phyloP scores from a whole-genome alignment of 92 coral and sea anemone genomes.

The Actinernus sp. region DNA sequence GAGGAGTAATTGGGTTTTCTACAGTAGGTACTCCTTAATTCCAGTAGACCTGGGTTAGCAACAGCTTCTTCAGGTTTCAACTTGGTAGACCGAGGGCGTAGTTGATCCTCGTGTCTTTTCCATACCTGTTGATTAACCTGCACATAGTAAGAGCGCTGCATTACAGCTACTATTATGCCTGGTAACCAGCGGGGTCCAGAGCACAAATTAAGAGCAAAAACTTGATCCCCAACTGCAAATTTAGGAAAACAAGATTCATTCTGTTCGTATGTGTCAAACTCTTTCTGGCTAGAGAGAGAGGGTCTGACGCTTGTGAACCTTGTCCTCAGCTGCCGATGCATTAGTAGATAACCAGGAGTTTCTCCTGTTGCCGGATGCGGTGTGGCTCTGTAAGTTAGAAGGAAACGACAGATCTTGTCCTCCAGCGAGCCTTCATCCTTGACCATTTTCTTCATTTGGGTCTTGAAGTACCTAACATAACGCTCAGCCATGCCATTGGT shows the following conservation, averaged over 20 bases:
- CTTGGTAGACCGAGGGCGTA: constrained; percentile 8
- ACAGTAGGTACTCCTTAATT: too few species aligned
- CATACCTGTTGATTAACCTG: constrained; percentile 11
- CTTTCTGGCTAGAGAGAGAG: constrained; percentile 6
- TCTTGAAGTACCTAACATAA: constrained; percentile 32
- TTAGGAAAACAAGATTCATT: constrained; percentile 1
- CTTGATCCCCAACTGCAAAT: constrained; percentile 7
- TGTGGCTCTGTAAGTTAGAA: constrained; percentile 40
- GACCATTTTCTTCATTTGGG: constrained; percentile 15
- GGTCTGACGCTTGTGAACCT: constrained; percentile 10
- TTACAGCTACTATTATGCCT: neutral
- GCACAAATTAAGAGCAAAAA: constrained; percentile 1
- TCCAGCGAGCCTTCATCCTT: constrained; percentile 23
- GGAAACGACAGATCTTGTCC: constrained; percentile 30
- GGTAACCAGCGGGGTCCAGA: constrained; percentile 21
- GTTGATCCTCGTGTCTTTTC: constrained; percentile 20
- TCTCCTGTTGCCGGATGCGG: constrained; percentile 37
- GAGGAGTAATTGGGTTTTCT: too few species aligned
- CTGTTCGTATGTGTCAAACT: constrained; percentile 10
- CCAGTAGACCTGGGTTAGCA: too few species aligned
- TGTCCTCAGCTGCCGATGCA: constrained; percentile 26
- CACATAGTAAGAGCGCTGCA: constrained; percentile 16
- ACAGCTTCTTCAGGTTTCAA: neutral
- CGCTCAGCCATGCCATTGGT: constrained; percentile 60
- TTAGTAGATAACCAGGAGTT: constrained; percentile 15